Evolutionary conservation across 2,888 invertebrate genomes (phyloP).

Genomic region (Drosophila putrida): DNA sequence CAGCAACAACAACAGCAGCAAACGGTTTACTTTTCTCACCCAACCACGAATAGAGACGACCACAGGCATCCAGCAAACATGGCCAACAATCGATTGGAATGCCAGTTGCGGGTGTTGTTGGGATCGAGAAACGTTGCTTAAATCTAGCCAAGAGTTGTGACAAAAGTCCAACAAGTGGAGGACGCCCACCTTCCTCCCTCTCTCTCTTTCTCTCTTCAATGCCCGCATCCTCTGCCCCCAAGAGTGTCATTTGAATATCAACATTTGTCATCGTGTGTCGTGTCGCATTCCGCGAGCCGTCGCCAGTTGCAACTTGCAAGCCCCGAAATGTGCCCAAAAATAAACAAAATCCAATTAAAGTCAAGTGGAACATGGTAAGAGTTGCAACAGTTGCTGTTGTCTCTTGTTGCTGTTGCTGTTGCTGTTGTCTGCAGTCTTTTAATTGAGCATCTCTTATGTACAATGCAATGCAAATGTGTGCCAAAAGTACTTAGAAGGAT

Average conservation of each 20-base stretch:
- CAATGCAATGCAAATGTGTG: conserved; percentile 66
- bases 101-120: conserved; percentile 68
- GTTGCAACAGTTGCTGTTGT: conserved; percentile 28
- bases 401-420: conserved; percentile 1
- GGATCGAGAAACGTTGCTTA: conserved; percentile 15
- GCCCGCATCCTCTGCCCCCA: conserved; percentile 43
- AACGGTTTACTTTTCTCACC: conserved; percentile 76
- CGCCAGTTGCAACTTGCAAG: conserved; percentile 28
- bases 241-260: conserved; percentile 79
- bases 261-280: conserved; percentile 82
- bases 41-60: conserved; percentile 35
- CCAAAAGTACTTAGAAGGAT: conserved; percentile 65
- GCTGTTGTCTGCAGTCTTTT: conserved; percentile 55
- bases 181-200: conserved; percentile 13
- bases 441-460: conserved; percentile 70
- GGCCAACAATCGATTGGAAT: conserved; percentile 75
- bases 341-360: conserved; percentile 79
- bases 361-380: conserved; percentile 48
- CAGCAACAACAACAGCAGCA: conserved; percentile 15
- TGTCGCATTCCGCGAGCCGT: conserved; percentile 68
- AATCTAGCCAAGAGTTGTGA: conserved; percentile 46
- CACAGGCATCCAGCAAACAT: conserved; percentile 60
- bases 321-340: conserved; percentile 75
- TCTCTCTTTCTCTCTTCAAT: not conserved
- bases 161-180: conserved; percentile 59